Evolutionary conservation across 2,888 invertebrate genomes (phyloP), one percentile per base, ranked within the genome.

Genomic region (Cabera pusaria): DNA sequence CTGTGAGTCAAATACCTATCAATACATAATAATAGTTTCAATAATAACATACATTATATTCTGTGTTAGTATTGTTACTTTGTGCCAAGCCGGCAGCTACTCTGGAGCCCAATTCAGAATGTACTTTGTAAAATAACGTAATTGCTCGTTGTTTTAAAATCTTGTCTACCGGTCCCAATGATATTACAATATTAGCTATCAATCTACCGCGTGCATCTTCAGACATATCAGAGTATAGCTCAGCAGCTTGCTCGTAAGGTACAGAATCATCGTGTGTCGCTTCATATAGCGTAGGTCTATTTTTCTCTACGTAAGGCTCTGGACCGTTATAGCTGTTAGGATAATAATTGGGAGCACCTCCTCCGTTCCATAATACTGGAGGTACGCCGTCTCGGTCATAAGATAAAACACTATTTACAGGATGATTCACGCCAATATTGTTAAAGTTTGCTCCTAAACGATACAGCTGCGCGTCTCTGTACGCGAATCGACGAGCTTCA

Each of bases 241-340:
- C 90, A 91, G 94, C 90, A 0, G 93, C 92, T 82, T 98, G 98
- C 1, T 92, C 90, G 72, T 92, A 97, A 74, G 98, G 96, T 68
- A 97, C 96, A 1, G 95, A 93, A 60, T 96, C 95, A 2, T 96
- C 96, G 43, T 91, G 20, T 5, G 5, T 91, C 70, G n/a, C 77
- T 63, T 91, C 91, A 9, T 90, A 76, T 1, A 91, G 77, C 3
- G 84, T 65, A 1, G 90, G 60, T 8, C 70, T 60, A 38, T 88
- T 86, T n/a, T 92, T 92, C 2, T 91, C 82, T 2, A 90, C 82
- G 53, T 91, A 91, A 20, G 91, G 90, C 35, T 91, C 87, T 0
- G 97, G 96, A 0, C 97, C 98, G 50, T 91, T 84, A 75, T 96
- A 98, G 48, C 96, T 96, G 84, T 98, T 98, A 0, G 98, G 98